Conservation (phyloP, 2,797 vertebrate genomes). For the Siniperca obscura region DNA sequence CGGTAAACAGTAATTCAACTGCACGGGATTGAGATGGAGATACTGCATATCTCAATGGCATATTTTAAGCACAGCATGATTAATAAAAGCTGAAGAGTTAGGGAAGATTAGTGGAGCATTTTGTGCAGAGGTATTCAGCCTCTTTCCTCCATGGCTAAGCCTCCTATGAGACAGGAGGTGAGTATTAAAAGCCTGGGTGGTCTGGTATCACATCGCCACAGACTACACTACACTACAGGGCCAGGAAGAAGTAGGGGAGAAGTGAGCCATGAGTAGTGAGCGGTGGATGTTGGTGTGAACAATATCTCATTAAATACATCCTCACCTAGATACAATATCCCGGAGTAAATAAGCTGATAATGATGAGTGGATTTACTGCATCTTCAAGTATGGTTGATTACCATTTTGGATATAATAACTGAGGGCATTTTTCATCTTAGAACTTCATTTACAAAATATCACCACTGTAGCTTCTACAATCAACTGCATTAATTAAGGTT, state of each 20-base stretch:
- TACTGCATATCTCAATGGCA: slow-evolving; percentile 23
- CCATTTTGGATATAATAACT: slow-evolving; percentile 27
- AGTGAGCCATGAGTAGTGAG: slow-evolving; percentile 7
- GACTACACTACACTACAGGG: slow-evolving; percentile 11
- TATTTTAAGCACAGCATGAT: slow-evolving; percentile 54
- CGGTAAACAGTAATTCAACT: slow-evolving; percentile 62
- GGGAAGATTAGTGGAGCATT: slow-evolving; percentile 72
- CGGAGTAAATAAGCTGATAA: slow-evolving; percentile 36
- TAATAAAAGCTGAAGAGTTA: slow-evolving; percentile 66
- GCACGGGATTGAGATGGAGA: slow-evolving; percentile 41
- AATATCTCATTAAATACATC: slow-evolving; percentile 31
- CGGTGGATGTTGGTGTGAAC: slow-evolving; percentile 24
- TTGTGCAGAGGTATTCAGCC: slow-evolving; percentile 60
- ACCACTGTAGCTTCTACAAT: background rate
- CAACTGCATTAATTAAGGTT: background rate
- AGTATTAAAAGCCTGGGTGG: slow-evolving; percentile 81
- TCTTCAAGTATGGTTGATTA: slow-evolving; percentile 20
- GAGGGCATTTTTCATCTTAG: background rate
- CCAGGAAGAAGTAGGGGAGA: slow-evolving; percentile 12
- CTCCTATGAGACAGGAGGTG: slow-evolving; percentile 73
- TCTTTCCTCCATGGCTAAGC: slow-evolving; percentile 56
- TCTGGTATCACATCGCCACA: slow-evolving; percentile 60
- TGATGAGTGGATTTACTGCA: slow-evolving; percentile 24
- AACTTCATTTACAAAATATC: slow-evolving; percentile 3
- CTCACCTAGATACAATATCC: slow-evolving; percentile 8